phyloP scores from a whole-genome alignment of 2,797 vertebrate species.

The Sebastes ruberrimus region DNA sequence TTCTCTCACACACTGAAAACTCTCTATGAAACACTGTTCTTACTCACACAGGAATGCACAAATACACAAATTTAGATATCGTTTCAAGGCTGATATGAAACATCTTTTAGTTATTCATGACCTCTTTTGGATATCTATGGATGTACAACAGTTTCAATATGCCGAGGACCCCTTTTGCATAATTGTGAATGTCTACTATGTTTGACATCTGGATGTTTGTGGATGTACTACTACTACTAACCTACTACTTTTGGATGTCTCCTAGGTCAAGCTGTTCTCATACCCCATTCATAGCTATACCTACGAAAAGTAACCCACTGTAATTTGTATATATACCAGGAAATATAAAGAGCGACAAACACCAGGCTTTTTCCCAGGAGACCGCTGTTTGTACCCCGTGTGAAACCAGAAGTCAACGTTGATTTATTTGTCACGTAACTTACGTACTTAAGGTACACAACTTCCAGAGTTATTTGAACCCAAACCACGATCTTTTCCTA shows the following conservation, averaged over 20 bases:
- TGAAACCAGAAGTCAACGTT: too few species aligned
- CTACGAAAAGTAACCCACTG: too few species aligned
- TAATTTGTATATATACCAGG: too few species aligned
- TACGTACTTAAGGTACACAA: too few species aligned
- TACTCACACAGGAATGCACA: background rate
- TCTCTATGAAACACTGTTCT: too few species aligned
- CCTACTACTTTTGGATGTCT: background rate
- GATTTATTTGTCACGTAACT: too few species aligned
- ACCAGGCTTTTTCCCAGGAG: too few species aligned
- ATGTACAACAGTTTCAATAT: background rate
- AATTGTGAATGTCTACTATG: background rate
- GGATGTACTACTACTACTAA: background rate
- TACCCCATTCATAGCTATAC: accelerated
- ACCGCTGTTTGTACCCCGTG: too few species aligned
- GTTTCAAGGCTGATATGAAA: background rate
- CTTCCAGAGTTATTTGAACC: too few species aligned
- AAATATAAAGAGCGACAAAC: too few species aligned
- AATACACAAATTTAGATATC: background rate
- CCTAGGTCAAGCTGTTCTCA: background rate
- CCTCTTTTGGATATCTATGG: background rate
- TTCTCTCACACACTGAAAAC: background rate
- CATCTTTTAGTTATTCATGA: background rate
- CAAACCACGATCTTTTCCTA: too few species aligned
- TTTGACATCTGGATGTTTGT: background rate
- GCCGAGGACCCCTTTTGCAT: background rate